Conservation (phyloP, 1,140 invertebrate species). For the Diplogasteroides magnus region DNA sequence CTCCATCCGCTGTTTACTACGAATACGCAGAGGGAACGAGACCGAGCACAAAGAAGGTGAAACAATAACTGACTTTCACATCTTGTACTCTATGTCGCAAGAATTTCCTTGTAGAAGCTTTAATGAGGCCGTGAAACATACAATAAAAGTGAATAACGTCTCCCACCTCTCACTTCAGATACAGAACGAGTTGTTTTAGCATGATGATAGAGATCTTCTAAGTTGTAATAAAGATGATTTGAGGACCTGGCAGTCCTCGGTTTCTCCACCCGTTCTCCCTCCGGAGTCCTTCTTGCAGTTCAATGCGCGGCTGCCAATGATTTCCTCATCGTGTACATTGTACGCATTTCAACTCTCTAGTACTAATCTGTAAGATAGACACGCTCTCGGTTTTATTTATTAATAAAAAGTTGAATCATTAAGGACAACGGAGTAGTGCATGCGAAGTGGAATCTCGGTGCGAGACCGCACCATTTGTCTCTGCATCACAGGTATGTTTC, state of each 20-base stretch:
- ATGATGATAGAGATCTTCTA: too few species aligned
- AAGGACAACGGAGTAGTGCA: not conserved
- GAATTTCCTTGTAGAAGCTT: too few species aligned
- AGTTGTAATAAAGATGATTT: conserved; percentile 3
- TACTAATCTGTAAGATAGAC: not conserved
- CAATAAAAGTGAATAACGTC: too few species aligned
- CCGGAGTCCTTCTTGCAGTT: conserved; percentile 41
- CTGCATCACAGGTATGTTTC: not conserved
- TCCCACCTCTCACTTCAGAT: too few species aligned
- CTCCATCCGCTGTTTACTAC: not conserved
- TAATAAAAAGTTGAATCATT: too few species aligned
- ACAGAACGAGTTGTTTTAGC: too few species aligned
- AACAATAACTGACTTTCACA: too few species aligned
- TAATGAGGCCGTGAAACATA: too few species aligned
- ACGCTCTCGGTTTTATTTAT: not conserved
- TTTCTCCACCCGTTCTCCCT: conserved; percentile 35
- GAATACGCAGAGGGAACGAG: conserved; percentile 7
- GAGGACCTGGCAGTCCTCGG: conserved; percentile 40
- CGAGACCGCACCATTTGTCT: not conserved
- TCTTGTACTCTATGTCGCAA: too few species aligned
- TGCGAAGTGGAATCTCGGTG: not conserved
- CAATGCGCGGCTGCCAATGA: conserved; percentile 48
- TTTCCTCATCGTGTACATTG: conserved; percentile 44
- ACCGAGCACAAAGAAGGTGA: conserved; percentile 8
- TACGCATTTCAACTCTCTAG: too few species aligned